Base-by-base conservation (phyloP, 2,113 vertebrate genomes). In the Chlorodrepanis virens region DNA sequence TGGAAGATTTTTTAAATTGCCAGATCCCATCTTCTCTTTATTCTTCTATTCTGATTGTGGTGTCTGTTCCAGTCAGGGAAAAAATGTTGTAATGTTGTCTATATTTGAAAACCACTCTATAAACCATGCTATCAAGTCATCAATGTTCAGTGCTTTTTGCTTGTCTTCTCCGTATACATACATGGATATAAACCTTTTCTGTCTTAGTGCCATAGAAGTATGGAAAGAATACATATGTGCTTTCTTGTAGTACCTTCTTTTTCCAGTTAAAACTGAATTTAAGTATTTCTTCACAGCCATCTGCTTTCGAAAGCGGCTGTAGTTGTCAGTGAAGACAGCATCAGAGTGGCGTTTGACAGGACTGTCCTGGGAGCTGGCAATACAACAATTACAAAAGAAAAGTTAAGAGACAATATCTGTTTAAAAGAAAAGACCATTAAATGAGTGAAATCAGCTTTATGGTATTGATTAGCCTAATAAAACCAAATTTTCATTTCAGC, bases 281-380 rank as follows among this genome's bases (percentile, higher is more conserved):
- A 99, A 96, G 92, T 99, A 99, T 93, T 99, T 99, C 98, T 99
- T 99, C 81, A 99, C 98, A 17, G 99, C 99, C 99, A 99, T 99
- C 97, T 99, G 99, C 97, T 99, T 99, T 82, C 99, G 98, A 91
- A 99, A 99, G 91, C 99, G 99, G 74, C 99, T 99, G 96, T 99
- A 99, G 96, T 99, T 99, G 98, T 99, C 99, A 23, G 99, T 99
- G 94, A 99, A 99, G 95, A 99, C 98, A 35, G 99, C 99, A 11
- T 99, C 99, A 33, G 99, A 99, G 94, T 99, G 99, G 37, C 99
- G 99, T 97, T 99, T 99, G 89, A 98, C 98, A 40, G 98, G 99
- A 75, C 84, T 98, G 95, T 85, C 99, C 96, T 98, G 97, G 95
- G 98, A 94, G 85, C 98, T 98, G 53, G 97, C 96, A 94, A 98